A percentile compares a stretch with the other conserved stretches of the same genome.
These are phyloP conservation scores for Thecophora atra DNA, from an alignment of 2,888 invertebrate genomes.

Conservation along the genomic window DNA sequence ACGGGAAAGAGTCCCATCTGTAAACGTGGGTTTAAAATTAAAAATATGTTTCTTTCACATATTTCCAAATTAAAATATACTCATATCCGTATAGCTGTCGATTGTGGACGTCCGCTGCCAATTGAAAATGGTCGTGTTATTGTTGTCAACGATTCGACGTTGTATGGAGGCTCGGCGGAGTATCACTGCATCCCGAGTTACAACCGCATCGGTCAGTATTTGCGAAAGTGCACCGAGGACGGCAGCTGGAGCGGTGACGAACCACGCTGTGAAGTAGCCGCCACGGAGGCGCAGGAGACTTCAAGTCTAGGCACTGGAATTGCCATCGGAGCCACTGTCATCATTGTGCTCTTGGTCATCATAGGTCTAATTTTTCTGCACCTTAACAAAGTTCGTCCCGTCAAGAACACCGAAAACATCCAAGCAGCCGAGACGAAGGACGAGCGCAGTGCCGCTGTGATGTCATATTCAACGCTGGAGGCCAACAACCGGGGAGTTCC, in stretches of 20 bases:
- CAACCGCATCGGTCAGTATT: constrained; percentile 82
- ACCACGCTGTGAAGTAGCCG: constrained; percentile 79
- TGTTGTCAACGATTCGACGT: constrained; percentile 83
- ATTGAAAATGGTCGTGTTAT: constrained; percentile 89
- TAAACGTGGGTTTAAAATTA: constrained; percentile 72
- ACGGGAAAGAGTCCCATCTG: constrained; percentile 81
- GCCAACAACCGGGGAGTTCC: constrained; percentile 67
- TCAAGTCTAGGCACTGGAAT: constrained; percentile 82
- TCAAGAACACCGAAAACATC: constrained; percentile 88
- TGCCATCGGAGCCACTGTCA: constrained; percentile 84
- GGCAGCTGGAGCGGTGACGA: constrained; percentile 89
- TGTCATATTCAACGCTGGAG: constrained; percentile 87
- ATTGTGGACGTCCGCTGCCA: constrained; percentile 81
- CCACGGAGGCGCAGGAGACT: constrained; percentile 76
- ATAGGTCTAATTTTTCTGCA: constrained; percentile 83
- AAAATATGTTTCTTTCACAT: background rate
- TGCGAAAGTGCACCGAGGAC: constrained; percentile 84
- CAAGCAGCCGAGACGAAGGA: constrained; percentile 87
- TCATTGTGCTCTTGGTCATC: constrained; percentile 80
- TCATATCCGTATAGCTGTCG: constrained; percentile 86
- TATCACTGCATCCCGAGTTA: constrained; percentile 89
- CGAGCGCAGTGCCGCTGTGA: constrained; percentile 86
- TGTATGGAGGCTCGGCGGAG: constrained; percentile 85
- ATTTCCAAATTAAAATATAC: no score
- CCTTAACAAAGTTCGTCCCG: constrained; percentile 83